These are phyloP conservation scores for Centropus bengalensis DNA, from an alignment of 2,113 vertebrate genomes.

Conservation along the genomic window DNA sequence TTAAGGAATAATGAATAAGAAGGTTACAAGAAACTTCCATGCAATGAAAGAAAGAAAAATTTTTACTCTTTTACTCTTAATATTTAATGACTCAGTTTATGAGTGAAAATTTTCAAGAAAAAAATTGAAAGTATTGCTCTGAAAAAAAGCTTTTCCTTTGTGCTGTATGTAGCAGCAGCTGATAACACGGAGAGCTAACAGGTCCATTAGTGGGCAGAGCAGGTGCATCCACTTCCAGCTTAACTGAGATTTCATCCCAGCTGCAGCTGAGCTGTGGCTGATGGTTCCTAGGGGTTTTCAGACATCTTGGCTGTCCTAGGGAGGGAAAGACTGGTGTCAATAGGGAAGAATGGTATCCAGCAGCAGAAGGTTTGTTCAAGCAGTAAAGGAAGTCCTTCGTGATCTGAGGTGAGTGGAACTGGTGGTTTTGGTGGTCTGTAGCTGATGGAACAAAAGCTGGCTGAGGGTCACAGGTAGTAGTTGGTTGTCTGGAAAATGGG, in stretches of 20 bases:
- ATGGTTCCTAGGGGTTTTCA: fast-evolving
- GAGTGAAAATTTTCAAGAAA: not conserved
- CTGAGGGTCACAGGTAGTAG: fast-evolving
- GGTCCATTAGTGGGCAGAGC: not conserved
- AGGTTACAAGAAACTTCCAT: not conserved
- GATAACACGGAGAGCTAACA: not conserved
- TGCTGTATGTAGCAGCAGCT: not conserved
- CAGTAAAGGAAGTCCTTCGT: not conserved
- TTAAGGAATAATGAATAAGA: not conserved
- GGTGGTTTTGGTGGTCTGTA: not conserved
- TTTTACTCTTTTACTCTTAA: not conserved
- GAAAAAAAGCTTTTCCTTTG: not conserved
- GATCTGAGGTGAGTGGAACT: not conserved
- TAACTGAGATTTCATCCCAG: not conserved
- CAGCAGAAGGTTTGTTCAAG: not conserved
- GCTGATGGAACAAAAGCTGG: not conserved
- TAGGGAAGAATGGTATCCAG: fast-evolving
- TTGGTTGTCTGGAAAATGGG: not conserved
- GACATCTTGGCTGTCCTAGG: fast-evolving
- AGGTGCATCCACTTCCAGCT: not conserved
- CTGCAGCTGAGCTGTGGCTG: not conserved
- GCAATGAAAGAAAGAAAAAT: not conserved
- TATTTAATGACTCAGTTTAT: not conserved
- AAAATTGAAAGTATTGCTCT: not conserved
- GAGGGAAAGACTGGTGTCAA: not conserved